Evolutionary conservation across 2,888 invertebrate species (phyloP).

Genomic region (Drosophila subquinaria): DNA sequence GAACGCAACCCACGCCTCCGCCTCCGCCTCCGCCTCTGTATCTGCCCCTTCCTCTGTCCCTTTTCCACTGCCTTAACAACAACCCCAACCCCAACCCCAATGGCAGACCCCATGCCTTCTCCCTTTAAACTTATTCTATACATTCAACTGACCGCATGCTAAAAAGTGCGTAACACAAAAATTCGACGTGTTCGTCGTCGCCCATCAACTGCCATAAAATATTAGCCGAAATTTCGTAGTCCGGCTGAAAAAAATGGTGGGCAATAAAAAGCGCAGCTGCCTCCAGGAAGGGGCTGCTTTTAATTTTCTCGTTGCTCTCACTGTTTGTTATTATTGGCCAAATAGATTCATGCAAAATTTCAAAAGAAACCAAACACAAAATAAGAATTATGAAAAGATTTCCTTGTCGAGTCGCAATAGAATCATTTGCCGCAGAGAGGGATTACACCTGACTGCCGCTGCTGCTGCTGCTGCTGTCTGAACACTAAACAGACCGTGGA

Average conservation of each 20-base stretch:
- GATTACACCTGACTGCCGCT: conserved; percentile 67
- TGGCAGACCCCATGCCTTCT: neutral
- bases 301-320: conserved; percentile 11
- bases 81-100: neutral
- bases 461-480: conserved; percentile 18
- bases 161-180: conserved; percentile 57
- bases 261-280: conserved; percentile 69
- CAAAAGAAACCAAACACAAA: conserved; percentile 71
- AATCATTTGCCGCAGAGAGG: conserved; percentile 66
- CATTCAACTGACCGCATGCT: conserved; percentile 41
- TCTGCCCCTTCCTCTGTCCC: neutral
- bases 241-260: conserved; percentile 38
- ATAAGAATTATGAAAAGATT: conserved; percentile 72
- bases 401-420: conserved; percentile 37
- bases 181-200: conserved; percentile 28
- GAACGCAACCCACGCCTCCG: conserved; percentile 25
- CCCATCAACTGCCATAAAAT: conserved; percentile 77
- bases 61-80: neutral
- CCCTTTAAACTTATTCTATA: neutral
- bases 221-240: conserved; percentile 65
- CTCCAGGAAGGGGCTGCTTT: conserved; percentile 14
- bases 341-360: conserved; percentile 71
- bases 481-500: conserved; percentile 47
- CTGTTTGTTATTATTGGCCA: conserved; percentile 74
- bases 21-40: neutral